A percentile compares a stretch with the other conserved stretches of the same genome.
These are phyloP conservation scores for Picathartes gymnocephalus DNA, from an alignment of 2,113 vertebrate genomes.

Conservation along the genomic window DNA sequence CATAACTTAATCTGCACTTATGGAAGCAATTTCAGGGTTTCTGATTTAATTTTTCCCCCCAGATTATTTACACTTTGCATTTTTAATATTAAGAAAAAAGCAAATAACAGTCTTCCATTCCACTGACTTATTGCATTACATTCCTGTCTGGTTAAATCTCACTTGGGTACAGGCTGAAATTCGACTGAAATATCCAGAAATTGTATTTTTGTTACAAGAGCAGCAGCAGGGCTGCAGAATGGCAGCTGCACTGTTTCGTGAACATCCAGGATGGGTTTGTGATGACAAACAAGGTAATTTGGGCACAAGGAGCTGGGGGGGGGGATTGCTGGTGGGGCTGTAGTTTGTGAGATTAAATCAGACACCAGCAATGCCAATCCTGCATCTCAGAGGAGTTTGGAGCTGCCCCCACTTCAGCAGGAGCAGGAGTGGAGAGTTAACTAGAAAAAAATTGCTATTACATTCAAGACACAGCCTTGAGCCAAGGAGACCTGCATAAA, in stretches of 20 bases:
- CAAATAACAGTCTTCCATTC: background rate
- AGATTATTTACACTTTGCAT: background rate
- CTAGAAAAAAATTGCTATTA: background rate
- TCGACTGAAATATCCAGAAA: background rate
- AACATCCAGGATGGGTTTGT: background rate
- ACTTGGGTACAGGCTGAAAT: background rate
- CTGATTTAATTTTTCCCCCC: background rate
- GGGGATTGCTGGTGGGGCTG: background rate
- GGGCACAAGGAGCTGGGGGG: background rate
- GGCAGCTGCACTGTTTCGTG: background rate
- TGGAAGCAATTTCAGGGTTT: background rate
- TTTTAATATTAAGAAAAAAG: background rate
- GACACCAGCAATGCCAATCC: fast-evolving
- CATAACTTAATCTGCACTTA: background rate
- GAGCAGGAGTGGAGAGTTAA: background rate
- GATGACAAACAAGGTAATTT: background rate
- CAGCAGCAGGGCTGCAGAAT: background rate
- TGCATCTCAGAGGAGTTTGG: background rate
- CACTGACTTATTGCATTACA: background rate
- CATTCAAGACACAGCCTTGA: background rate
- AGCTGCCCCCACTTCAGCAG: background rate
- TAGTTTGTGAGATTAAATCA: background rate
- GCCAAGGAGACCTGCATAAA: background rate
- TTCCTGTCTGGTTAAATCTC: background rate
- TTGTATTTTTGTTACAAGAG: background rate